Conservation (phyloP, 1,140 invertebrate species). For the Bombus pascuorum region DNA sequence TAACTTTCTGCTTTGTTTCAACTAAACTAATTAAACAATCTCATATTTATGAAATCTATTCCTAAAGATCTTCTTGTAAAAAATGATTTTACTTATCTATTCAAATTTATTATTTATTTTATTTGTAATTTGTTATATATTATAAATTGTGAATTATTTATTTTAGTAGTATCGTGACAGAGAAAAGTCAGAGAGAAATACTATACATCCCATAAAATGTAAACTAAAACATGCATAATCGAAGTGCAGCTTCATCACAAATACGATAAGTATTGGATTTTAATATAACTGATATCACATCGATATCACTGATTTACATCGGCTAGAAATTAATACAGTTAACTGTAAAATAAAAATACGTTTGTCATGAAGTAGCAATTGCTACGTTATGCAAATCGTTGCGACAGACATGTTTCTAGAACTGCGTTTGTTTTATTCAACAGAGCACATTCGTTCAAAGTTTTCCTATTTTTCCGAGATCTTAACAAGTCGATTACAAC, state of each 20-base stretch:
- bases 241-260: not conserved
- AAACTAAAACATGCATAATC: not conserved
- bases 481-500: not conserved
- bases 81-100: not conserved
- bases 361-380: not conserved
- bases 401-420: not conserved
- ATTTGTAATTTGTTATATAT: not conserved
- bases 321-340: not conserved
- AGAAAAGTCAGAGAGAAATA: not conserved
- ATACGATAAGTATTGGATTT: not conserved
- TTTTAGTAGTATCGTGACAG: not conserved
- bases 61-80: not conserved
- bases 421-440: not conserved
- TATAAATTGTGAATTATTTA: no score
- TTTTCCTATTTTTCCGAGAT: not conserved
- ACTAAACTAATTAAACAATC: not conserved
- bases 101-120: not conserved
- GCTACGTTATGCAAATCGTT: not conserved
- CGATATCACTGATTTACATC: no score
- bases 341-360: not conserved
- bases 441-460: not conserved
- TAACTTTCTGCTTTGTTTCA: not conserved
- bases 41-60: not conserved
- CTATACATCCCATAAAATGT: not conserved
- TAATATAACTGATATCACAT: not conserved